phyloP scores from a whole-genome alignment of 2,113 vertebrate genomes.

The Danionella cerebrum region DNA sequence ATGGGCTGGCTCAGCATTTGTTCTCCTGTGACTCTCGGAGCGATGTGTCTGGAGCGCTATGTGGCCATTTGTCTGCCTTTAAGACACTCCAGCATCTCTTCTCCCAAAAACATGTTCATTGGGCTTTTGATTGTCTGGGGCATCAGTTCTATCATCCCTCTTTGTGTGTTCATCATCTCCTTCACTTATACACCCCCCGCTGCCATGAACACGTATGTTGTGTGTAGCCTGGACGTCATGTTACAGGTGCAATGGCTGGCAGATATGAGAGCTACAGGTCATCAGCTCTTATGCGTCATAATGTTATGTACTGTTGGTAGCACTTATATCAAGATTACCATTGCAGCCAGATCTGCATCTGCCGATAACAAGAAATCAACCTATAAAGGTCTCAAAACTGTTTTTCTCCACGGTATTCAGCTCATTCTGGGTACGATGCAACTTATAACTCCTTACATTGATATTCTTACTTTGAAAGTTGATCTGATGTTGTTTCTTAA shows the following conservation, averaged over 20 bases:
- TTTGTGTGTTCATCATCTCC: background rate
- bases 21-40: conserved; percentile 27
- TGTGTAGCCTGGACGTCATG: conserved; percentile 21
- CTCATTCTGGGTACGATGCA: conserved; percentile 35
- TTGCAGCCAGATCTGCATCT: conserved; percentile 26
- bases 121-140: conserved; percentile 20
- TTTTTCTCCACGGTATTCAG: conserved; percentile 42
- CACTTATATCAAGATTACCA: conserved; percentile 38
- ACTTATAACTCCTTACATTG: conserved; percentile 22
- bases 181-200: background rate
- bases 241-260: conserved; percentile 24
- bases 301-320: conserved; percentile 23
- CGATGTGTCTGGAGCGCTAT: conserved; percentile 41
- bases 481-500: background rate
- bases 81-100: conserved; percentile 29
- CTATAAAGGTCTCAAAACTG: conserved; percentile 34
- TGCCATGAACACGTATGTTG: background rate
- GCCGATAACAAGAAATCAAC: conserved; percentile 16
- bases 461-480: conserved; percentile 10
- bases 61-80: conserved; percentile 38
- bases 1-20: background rate
- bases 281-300: conserved; percentile 12
- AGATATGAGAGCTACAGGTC: background rate
- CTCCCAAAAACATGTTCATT: background rate
- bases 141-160: background rate